Conservation (phyloP, 2,888 invertebrate species). For the Pocota personata region DNA sequence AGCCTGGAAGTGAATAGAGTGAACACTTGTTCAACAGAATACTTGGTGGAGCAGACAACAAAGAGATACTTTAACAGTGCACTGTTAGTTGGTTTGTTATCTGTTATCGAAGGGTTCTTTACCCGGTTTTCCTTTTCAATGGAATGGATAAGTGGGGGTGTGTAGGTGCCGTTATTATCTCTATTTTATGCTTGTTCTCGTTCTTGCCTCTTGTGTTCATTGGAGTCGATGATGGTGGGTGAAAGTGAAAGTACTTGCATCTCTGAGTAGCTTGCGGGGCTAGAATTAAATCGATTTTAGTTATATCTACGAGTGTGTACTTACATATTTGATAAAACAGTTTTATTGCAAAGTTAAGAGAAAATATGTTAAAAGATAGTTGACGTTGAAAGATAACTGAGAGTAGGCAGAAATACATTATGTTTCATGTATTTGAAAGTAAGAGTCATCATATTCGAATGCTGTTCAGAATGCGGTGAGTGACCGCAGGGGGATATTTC, state of each 20-base stretch:
- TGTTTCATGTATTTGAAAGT: too few relatives aligned
- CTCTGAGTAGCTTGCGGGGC: not conserved
- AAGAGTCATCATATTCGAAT: too few relatives aligned
- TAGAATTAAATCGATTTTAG: conserved; percentile 28
- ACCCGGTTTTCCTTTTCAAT: conserved; percentile 16
- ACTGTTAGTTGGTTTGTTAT: not conserved
- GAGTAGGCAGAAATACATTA: too few relatives aligned
- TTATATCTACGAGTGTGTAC: not conserved
- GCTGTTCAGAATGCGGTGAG: too few relatives aligned
- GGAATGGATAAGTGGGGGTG: not conserved
- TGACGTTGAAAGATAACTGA: too few relatives aligned
- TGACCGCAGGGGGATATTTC: too few relatives aligned
- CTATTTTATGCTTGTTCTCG: conserved; percentile 32
- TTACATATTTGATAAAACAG: conserved; percentile 26
- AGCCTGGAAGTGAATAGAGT: too few relatives aligned
- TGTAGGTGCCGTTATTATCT: conserved; percentile 34
- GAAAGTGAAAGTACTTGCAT: conserved; percentile 48
- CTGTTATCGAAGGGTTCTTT: conserved; percentile 11
- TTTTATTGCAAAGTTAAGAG: conserved; percentile 33
- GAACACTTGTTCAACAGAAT: conserved; percentile 32
- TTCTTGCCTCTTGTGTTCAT: conserved; percentile 9
- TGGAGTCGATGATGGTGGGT: conserved; percentile 18
- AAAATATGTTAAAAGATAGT: conserved; percentile 4
- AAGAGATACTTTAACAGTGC: conserved; percentile 53
- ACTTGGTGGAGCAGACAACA: conserved; percentile 53